These are phyloP conservation scores for Laticauda colubrina DNA, from an alignment of 2,113 vertebrate genomes.

Conservation along the genomic window DNA sequence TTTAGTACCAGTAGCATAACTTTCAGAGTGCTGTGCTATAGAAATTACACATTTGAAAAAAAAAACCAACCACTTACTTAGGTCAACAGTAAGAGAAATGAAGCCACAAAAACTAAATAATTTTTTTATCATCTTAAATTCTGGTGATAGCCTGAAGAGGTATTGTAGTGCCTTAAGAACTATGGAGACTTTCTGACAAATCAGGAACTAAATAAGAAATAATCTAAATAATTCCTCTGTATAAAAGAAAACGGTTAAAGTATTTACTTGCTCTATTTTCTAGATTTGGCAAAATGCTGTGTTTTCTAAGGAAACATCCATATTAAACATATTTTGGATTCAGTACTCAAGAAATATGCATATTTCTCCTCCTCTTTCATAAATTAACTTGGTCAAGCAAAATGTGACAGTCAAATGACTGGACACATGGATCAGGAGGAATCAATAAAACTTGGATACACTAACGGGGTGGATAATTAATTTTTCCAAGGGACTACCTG, in stretches of 20 bases:
- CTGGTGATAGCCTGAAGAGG: background rate
- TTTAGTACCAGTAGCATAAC: background rate
- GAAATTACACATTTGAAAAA: background rate
- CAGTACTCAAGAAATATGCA: background rate
- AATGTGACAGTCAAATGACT: background rate
- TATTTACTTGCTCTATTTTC: background rate
- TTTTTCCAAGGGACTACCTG: background rate
- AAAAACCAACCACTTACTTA: background rate
- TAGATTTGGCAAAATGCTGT: background rate
- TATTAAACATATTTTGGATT: background rate
- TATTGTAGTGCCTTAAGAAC: background rate
- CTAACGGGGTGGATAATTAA: background rate
- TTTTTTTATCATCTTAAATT: background rate
- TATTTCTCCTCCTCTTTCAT: background rate
- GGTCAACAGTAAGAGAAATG: background rate
- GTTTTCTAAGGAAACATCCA: background rate
- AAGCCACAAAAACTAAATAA: background rate
- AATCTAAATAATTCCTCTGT: background rate
- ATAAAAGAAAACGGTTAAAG: background rate
- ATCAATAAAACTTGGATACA: background rate
- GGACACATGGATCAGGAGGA: background rate
- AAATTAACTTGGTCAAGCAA: background rate
- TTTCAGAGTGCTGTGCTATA: background rate
- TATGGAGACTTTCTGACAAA: background rate
- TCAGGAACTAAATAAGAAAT: background rate